Evolutionary conservation across 2,888 invertebrate genomes (phyloP).

Genomic region (Lycia hirtaria): DNA sequence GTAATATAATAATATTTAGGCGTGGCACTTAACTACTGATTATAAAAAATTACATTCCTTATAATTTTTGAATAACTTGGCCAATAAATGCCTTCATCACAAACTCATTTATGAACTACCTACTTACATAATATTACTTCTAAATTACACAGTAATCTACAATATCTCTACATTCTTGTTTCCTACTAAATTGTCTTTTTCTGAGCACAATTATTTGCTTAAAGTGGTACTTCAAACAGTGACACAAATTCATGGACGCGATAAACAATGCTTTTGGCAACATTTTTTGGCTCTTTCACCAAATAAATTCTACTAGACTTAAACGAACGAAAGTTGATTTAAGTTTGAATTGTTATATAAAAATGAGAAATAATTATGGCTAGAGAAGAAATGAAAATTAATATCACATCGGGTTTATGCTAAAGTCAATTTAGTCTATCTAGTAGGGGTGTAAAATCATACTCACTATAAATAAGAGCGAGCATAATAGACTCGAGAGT

Average conservation of each 20-base stretch:
- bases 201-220: slow-evolving; percentile 70
- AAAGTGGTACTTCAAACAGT: slow-evolving; percentile 50
- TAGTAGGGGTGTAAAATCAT: background rate
- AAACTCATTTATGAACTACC: slow-evolving; percentile 53
- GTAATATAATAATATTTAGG: slow-evolving; percentile 74
- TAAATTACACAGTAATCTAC: slow-evolving; percentile 53
- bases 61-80: slow-evolving; percentile 72
- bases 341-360: background rate
- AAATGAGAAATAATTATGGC: background rate
- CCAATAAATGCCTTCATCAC: slow-evolving; percentile 83
- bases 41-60: slow-evolving; percentile 73
- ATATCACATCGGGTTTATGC: slow-evolving; percentile 66
- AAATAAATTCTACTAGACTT: slow-evolving; percentile 55
- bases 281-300: slow-evolving; percentile 78
- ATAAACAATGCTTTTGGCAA: slow-evolving; percentile 75
- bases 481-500: background rate
- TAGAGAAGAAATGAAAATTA: slow-evolving; percentile 40
- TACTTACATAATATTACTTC: slow-evolving; percentile 48
- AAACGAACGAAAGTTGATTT: slow-evolving; percentile 3
- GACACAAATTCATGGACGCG: slow-evolving; percentile 62
- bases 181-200: slow-evolving; percentile 76
- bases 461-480: background rate
- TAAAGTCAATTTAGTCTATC: slow-evolving; percentile 2
- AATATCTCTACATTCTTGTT: slow-evolving; percentile 57
- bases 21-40: slow-evolving; percentile 80